Evolutionary conservation across 1,140 invertebrate genomes (phyloP), one percentile per base, ranked within the genome.

Genomic region (Eupeodes corollae): DNA sequence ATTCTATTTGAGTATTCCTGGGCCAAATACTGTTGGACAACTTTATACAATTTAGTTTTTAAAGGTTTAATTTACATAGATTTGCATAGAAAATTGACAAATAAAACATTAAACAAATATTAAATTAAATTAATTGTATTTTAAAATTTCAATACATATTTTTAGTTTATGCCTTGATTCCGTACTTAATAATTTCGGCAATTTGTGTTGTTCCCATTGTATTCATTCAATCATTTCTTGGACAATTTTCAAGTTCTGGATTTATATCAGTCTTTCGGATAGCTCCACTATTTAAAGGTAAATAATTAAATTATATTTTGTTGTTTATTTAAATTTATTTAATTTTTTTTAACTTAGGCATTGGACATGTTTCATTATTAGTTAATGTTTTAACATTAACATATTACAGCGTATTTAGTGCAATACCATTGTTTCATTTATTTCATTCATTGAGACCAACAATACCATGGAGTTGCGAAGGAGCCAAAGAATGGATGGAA

Each of bases 151-250:
- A 26, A 26, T 26, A 26, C 21, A 26, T 26, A 15, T 47, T 21
- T 48, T 21, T 30, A 51, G 50, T 47, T 16, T 26, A 26, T 15
- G 11, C 37, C 12, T 16, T 51, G 15, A n/a, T 35, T 12, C 3
- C 10, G 12, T 35, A 35, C 14, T 15, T 35, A 3, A n/a, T 35
- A 35, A 15, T 5, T 15, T 35, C 12, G 16, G 11, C 16, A 15
- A 6, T 41, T 5, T 41, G 13, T 5, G 39, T 41, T 6, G 10
- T 41, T 3, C 39, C 39, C 3, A 15, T 41, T 14, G 13, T 15
- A 6, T 41, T 15, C 16, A 6, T 41, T 3, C 39, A 41, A 41
- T 14, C 16, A 18, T 41, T 41, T 41, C 16, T 41, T 11, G 39
- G 39, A 6, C 39, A 41, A 21, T 41, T 41, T 41, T 41, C 39